phyloP scores from a whole-genome alignment of 2,888 invertebrate species.

The Oscheius onirici region DNA sequence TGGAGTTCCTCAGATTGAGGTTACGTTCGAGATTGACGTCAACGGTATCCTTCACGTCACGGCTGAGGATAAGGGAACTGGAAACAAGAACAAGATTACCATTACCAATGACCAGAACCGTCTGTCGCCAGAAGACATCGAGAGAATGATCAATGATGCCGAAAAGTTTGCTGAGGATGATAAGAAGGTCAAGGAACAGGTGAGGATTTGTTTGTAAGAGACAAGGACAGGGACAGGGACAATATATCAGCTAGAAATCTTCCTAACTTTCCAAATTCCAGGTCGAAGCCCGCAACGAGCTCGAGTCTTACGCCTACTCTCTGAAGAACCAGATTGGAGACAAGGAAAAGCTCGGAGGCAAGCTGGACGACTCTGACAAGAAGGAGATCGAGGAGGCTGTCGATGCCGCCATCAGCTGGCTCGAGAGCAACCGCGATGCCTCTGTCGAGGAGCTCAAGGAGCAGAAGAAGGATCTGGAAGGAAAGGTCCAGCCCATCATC shows the following conservation, averaged over 20 bases:
- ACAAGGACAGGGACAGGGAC: not conserved
- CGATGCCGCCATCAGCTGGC: conserved; percentile 95
- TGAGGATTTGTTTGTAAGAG: not conserved
- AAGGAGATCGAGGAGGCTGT: conserved; percentile 92
- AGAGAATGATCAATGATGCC: conserved; percentile 98
- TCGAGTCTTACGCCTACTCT: conserved; percentile 96
- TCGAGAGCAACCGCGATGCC: conserved; percentile 84
- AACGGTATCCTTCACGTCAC: conserved; percentile 79
- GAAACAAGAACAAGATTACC: conserved; percentile 96
- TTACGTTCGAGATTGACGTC: conserved; percentile 76
- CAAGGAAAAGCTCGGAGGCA: conserved; percentile 95
- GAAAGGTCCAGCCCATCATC: conserved; percentile 94
- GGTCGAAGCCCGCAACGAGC: conserved; percentile 91
- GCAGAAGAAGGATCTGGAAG: conserved; percentile 83
- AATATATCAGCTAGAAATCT: not conserved
- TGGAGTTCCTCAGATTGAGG: conserved; percentile 73
- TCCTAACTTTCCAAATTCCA: conserved; percentile 15
- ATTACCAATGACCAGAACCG: conserved; percentile 89
- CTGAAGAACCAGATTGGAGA: conserved; percentile 90
- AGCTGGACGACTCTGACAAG: conserved; percentile 85
- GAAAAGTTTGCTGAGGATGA: conserved; percentile 99
- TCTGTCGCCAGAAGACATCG: conserved; percentile 95
- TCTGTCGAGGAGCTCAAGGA: conserved; percentile 78
- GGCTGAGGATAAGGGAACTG: conserved; percentile 98
- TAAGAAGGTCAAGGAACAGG: conserved; percentile 80